Base-by-base conservation (phyloP, 2,113 vertebrate species). In the Cariama cristata region DNA sequence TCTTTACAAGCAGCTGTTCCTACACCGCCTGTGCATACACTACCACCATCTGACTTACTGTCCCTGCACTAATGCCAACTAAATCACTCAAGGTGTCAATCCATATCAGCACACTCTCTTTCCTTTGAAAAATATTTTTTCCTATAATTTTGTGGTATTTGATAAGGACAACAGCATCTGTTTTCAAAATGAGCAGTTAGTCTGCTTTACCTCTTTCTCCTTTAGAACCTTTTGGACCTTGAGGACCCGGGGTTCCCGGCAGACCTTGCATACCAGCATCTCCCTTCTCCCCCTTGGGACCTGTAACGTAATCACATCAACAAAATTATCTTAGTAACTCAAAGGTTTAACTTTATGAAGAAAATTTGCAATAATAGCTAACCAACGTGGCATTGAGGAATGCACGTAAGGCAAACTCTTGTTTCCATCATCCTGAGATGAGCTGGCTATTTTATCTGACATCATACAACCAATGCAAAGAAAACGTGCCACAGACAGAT, bases 151-250 rank as follows among this genome's bases (percentile, higher is more conserved):
- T 20, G 9, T 23, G 24, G 8, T 28, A n/a, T 73, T 77, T 4
- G 1, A 4, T 49, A 52, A 81, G 21, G 22, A 79, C 38, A 86
- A 35, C 6, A 59, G 19, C 18, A 50, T 32, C 71, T 50, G 18
- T 24, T 71, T 83, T 30, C 7, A 2, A 59, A 73, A 59, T 9
- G 21, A 52, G 45, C 11, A 11, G 27, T 44, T 27, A 56, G 4
- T 32, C 19, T 80, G 50, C 26, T 90, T 73, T 97, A 99, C 99
- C 99, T 97, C 98, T 99, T 68, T 99, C 99, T 98, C 99, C 98
- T 99, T 98, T 98, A 93, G 99, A 89, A 95, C 98, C 97, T 98
- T 99, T 97, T 77, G 92, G 49, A 67, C 98, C 99, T 82, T 94
- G 97, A 28, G 90, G 96, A 33, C 98, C 99, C 76, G 86, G 92